Evolutionary conservation across 2,797 vertebrate species (phyloP).

Genomic region (Enteromius afrohamiltoni): DNA sequence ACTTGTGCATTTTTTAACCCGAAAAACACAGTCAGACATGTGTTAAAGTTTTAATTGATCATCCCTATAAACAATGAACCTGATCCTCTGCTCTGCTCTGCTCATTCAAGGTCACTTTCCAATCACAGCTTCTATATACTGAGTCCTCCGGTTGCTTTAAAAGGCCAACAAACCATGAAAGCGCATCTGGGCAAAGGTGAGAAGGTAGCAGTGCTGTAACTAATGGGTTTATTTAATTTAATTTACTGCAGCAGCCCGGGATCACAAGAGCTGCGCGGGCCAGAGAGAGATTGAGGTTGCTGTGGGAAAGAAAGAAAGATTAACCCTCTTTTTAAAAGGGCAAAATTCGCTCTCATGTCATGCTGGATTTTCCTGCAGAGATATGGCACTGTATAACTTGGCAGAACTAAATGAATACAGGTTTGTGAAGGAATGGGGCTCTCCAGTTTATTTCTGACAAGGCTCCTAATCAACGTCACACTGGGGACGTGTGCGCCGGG

Average conservation of each 20-base stretch:
- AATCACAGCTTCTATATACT: slow-evolving; percentile 54
- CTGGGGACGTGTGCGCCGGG: slow-evolving; percentile 62
- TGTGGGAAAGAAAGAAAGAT: slow-evolving; percentile 75
- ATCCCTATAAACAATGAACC: slow-evolving; percentile 72
- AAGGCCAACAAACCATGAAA: slow-evolving; percentile 77
- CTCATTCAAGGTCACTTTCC: slow-evolving; percentile 76
- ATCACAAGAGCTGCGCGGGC: slow-evolving; percentile 71
- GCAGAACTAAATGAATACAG: slow-evolving; percentile 80
- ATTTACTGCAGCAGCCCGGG: slow-evolving; percentile 71
- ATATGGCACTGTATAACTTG: slow-evolving; percentile 73
- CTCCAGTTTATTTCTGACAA: slow-evolving; percentile 72
- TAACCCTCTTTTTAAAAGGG: slow-evolving; percentile 71
- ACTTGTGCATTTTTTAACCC: slow-evolving; percentile 80
- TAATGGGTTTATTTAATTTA: slow-evolving; percentile 84
- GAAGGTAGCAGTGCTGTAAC: slow-evolving; percentile 75
- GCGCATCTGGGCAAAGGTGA: slow-evolving; percentile 76
- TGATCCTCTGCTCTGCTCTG: slow-evolving; percentile 60
- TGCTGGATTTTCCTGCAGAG: slow-evolving; percentile 70
- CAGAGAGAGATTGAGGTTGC: slow-evolving; percentile 75
- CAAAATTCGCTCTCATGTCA: slow-evolving; percentile 74
- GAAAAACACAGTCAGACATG: slow-evolving; percentile 70
- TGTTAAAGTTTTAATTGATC: slow-evolving; percentile 77
- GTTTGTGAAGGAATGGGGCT: slow-evolving; percentile 72
- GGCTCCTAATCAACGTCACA: slow-evolving; percentile 74
- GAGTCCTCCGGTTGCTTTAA: slow-evolving; percentile 70